A percentile compares a stretch with the other conserved stretches of the same genome.
Evolutionary conservation across 2,888 invertebrate genomes (phyloP).

Genomic region (Latrodectus elegans): DNA sequence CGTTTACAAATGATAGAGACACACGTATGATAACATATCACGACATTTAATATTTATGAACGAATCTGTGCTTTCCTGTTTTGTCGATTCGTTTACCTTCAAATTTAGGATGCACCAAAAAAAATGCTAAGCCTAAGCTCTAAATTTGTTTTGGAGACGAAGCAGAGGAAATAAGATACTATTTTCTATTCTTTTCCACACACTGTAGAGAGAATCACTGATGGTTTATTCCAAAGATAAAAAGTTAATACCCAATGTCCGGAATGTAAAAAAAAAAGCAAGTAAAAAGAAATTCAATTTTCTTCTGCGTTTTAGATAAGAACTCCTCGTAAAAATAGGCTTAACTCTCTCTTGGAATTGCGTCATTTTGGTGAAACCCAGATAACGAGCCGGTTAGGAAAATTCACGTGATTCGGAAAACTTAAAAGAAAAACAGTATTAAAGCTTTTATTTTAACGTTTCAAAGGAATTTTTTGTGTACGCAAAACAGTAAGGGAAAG

Average conservation of each 20-base stretch:
- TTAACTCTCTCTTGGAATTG: conserved; percentile 23
- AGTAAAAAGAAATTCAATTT: conserved; percentile 39
- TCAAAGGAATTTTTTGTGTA: not conserved
- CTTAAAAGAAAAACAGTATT: too few relatives aligned
- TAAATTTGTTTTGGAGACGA: not conserved
- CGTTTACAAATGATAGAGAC: too few relatives aligned
- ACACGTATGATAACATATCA: too few relatives aligned
- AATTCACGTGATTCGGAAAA: conserved; percentile 16
- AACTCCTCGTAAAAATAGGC: conserved; percentile 37
- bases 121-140: not conserved
- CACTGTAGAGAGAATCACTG: too few relatives aligned
- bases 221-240: not conserved
- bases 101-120: too few relatives aligned
- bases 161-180: not conserved
- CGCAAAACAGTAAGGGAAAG: not conserved
- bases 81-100: too few relatives aligned
- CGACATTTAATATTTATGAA: too few relatives aligned
- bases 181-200: too few relatives aligned
- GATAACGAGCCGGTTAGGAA: conserved; percentile 18
- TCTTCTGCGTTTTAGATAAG: conserved; percentile 21
- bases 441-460: conserved; percentile 4
- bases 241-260: conserved; percentile 31
- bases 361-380: not conserved
- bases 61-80: too few relatives aligned
- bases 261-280: too few relatives aligned